phyloP scores from a whole-genome alignment of 2,113 vertebrate species.

The Synodontis membranacea region DNA sequence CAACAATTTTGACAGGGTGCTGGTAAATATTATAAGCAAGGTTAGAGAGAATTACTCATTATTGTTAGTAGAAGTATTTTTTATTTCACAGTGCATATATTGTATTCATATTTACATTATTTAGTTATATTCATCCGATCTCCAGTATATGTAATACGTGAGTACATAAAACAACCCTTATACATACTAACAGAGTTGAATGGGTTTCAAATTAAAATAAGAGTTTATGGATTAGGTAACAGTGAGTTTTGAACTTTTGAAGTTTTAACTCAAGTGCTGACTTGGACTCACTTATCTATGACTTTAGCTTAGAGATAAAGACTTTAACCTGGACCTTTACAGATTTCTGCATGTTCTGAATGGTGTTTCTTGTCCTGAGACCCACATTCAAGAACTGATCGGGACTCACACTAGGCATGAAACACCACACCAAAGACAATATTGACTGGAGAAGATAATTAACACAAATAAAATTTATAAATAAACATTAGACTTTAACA shows the following conservation, averaged over 20 bases:
- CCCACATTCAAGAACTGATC: background rate
- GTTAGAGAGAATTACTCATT: too few species aligned
- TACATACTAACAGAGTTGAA: background rate
- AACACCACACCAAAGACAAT: background rate
- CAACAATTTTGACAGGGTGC: too few species aligned
- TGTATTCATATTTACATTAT: background rate
- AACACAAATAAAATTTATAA: background rate
- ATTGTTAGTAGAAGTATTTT: background rate
- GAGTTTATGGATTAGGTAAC: background rate
- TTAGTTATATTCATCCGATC: background rate
- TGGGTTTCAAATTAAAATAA: background rate
- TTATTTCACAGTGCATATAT: background rate
- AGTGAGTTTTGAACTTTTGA: background rate
- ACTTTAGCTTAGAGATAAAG: background rate
- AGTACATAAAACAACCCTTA: background rate
- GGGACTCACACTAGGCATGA: background rate
- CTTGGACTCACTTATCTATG: slow-evolving; percentile 3
- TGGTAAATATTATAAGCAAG: too few species aligned
- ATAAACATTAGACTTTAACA: background rate
- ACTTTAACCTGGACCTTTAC: background rate
- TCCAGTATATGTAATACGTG: background rate
- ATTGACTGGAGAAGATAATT: background rate
- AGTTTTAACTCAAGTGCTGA: slow-evolving; percentile 14
- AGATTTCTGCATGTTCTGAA: background rate
- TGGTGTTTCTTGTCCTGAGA: background rate